Conservation (phyloP, 2,888 invertebrate genomes). For the Blastobasis lacticolella region DNA sequence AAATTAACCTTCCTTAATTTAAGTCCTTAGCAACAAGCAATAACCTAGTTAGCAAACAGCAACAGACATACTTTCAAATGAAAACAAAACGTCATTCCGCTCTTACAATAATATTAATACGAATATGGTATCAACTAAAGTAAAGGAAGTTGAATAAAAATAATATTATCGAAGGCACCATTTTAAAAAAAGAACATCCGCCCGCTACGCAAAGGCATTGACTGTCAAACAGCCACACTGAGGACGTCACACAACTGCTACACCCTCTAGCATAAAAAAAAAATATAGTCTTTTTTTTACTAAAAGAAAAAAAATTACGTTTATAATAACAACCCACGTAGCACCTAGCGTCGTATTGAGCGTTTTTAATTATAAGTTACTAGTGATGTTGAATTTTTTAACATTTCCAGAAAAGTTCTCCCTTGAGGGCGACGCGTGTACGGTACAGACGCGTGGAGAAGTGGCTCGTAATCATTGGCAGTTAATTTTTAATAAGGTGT, state of each 20-base stretch:
- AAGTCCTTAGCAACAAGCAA: too few species aligned
- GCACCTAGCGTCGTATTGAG: conserved; percentile 6
- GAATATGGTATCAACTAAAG: too few species aligned
- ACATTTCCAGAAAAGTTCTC: conserved; percentile 21
- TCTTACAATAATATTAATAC: too few species aligned
- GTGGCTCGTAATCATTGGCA: neutral
- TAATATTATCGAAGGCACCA: too few species aligned
- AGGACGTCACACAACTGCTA: conserved; percentile 16
- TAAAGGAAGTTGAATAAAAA: too few species aligned
- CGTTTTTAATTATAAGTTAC: conserved; percentile 25
- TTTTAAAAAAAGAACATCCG: too few species aligned
- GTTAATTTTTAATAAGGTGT: too few species aligned
- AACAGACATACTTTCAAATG: too few species aligned
- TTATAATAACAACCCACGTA: conserved; percentile 16
- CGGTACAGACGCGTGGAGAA: conserved; percentile 22
- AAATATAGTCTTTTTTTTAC: neutral
- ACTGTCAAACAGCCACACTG: neutral
- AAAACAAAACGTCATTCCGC: too few species aligned
- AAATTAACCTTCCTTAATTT: too few species aligned
- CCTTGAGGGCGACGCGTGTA: conserved; percentile 28
- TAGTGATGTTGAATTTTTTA: conserved; percentile 13
- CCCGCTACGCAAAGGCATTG: too few species aligned
- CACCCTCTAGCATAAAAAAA: conserved; percentile 16
- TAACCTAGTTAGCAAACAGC: too few species aligned
- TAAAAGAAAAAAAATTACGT: neutral